These are phyloP conservation scores for Cheilosia urbana DNA, from an alignment of 2,888 invertebrate species.

Conservation along the genomic window DNA sequence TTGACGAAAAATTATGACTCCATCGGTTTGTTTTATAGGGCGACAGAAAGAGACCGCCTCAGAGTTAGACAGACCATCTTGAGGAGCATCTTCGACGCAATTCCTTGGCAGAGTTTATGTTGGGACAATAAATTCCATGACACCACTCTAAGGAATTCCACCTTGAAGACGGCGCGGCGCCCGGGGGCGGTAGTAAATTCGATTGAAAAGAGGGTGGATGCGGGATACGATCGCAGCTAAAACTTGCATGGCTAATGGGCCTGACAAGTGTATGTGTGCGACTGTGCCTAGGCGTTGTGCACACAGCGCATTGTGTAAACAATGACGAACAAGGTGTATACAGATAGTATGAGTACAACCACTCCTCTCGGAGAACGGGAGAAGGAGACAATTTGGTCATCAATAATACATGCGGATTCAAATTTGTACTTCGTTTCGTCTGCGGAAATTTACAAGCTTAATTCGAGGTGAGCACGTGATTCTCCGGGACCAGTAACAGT, in stretches of 20 bases:
- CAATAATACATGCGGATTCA: conserved; percentile 72
- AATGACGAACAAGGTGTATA: conserved; percentile 8
- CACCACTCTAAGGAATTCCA: conserved; percentile 61
- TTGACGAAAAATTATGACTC: conserved; percentile 74
- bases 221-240: not conserved
- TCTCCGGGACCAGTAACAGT: conserved; percentile 1
- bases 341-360: too few species aligned
- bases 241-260: conserved; percentile 54
- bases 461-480: conserved; percentile 68
- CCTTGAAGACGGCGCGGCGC: conserved; percentile 15
- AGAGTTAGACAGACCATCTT: conserved; percentile 35
- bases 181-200: conserved; percentile 58
- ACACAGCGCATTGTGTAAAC: conserved; percentile 65
- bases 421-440: conserved; percentile 73
- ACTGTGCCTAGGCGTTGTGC: conserved; percentile 23
- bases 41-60: conserved; percentile 8
- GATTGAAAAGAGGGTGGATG: conserved; percentile 38
- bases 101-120: conserved; percentile 71
- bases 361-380: conserved; percentile 5
- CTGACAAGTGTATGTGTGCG: conserved; percentile 23
- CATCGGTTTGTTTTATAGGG: conserved; percentile 63
- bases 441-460: conserved; percentile 70
- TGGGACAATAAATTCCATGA: conserved; percentile 71
- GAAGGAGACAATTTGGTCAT: conserved; percentile 64
- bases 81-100: conserved; percentile 58